Evolutionary conservation across 2,113 vertebrate species (phyloP).

Genomic region (Lichenostomus cassidix): DNA sequence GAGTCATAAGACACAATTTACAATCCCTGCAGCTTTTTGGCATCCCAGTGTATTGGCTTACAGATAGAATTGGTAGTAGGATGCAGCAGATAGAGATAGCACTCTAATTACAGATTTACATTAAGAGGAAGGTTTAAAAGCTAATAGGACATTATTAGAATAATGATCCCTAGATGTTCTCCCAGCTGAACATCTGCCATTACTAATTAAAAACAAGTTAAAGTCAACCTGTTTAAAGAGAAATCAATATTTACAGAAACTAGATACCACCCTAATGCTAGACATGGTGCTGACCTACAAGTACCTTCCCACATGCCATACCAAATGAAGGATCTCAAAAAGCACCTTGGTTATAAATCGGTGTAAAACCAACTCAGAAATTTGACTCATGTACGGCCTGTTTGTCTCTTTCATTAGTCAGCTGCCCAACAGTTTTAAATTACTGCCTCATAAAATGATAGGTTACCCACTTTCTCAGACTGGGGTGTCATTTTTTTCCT

Average conservation of each 20-base stretch:
- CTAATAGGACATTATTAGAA: constrained; percentile 68
- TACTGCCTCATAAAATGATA: not conserved
- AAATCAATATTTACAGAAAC: constrained; percentile 60
- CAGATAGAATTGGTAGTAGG: constrained; percentile 8
- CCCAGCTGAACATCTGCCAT: constrained; percentile 70
- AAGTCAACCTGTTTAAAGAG: constrained; percentile 54
- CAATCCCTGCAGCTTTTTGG: constrained; percentile 35
- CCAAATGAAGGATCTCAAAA: not conserved
- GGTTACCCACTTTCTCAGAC: not conserved
- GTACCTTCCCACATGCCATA: not conserved
- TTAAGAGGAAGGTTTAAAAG: constrained; percentile 61
- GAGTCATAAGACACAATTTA: constrained; percentile 38
- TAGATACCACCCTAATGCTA: not conserved
- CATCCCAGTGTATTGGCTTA: constrained; percentile 10
- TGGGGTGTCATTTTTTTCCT: not conserved
- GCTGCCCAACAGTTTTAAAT: constrained; percentile 7
- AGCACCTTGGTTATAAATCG: not conserved
- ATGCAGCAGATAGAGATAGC: constrained; percentile 25
- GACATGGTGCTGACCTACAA: not conserved
- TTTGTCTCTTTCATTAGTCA: constrained; percentile 22
- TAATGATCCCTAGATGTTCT: constrained; percentile 62
- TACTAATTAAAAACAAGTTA: constrained; percentile 70
- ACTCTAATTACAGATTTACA: constrained; percentile 64
- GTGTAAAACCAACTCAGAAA: not conserved
- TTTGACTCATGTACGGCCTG: not conserved